Conservation (phyloP, 2,888 invertebrate genomes). For the Nephrotoma appendiculata region DNA sequence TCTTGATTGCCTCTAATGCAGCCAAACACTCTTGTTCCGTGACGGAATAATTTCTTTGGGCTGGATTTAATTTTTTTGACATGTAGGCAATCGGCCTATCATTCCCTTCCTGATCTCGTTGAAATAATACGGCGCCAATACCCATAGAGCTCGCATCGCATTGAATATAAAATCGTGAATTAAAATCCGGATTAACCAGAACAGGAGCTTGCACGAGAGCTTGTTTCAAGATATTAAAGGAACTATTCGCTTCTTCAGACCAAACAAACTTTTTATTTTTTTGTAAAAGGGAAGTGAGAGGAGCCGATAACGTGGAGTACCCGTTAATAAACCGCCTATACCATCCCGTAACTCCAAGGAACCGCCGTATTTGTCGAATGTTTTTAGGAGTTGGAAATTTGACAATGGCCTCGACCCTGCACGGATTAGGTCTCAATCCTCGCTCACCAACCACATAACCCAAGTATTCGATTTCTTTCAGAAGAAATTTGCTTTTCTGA, state of each 20-base stretch:
- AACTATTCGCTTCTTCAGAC: background rate
- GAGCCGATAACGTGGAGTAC: background rate
- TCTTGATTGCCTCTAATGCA: background rate
- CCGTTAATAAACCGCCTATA: too few species aligned
- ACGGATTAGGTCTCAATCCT: too few species aligned
- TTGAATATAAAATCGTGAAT: too few species aligned
- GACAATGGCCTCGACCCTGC: too few species aligned
- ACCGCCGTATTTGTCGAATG: too few species aligned
- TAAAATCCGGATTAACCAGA: background rate
- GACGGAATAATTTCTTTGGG: background rate
- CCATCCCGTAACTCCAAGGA: too few species aligned
- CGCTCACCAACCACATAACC: background rate
- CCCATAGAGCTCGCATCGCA: too few species aligned
- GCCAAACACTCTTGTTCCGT: background rate
- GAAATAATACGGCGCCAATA: too few species aligned
- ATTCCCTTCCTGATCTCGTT: too few species aligned
- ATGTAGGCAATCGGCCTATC: too few species aligned
- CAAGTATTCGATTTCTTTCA: background rate
- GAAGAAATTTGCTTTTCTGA: background rate
- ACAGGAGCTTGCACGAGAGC: background rate
- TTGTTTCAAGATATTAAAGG: background rate
- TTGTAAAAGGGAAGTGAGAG: background rate
- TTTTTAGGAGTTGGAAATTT: too few species aligned
- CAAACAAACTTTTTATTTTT: background rate
- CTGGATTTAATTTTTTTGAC: too few species aligned